These are phyloP conservation scores for Pollimyrus isidori DNA, from an alignment of 2,113 vertebrate genomes.

Conservation along the genomic window DNA sequence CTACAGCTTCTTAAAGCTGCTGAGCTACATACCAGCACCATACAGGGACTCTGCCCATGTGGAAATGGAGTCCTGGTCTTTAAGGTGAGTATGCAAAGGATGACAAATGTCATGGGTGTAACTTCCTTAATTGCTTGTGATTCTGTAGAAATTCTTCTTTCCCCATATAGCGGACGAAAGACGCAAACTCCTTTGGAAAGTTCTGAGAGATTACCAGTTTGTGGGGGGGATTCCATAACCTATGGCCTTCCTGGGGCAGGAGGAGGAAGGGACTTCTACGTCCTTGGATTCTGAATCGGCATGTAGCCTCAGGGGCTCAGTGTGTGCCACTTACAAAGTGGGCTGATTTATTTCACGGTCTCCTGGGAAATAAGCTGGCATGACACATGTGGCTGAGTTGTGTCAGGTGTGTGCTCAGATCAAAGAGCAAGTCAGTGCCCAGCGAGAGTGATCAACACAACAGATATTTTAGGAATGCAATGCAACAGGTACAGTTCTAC, in stretches of 20 bases:
- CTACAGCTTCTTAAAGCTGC: background rate
- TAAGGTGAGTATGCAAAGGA: background rate
- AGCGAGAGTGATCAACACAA: background rate
- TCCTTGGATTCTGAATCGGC: background rate
- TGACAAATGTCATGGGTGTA: background rate
- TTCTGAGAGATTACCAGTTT: constrained; percentile 35
- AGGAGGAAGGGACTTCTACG: background rate
- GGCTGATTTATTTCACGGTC: background rate
- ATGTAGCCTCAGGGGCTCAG: background rate
- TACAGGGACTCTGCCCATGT: background rate
- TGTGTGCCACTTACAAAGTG: background rate
- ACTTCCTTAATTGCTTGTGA: background rate
- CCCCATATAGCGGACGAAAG: background rate
- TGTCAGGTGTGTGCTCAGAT: background rate
- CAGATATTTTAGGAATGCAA: background rate
- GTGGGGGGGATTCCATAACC: background rate
- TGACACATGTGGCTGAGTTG: background rate
- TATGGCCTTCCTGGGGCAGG: constrained; percentile 40
- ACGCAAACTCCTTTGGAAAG: background rate
- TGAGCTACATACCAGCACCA: background rate
- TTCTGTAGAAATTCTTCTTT: background rate
- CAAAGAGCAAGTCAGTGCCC: background rate
- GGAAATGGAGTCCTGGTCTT: background rate
- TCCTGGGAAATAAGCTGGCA: background rate
- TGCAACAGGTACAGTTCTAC: background rate